Evolutionary conservation across 2,113 vertebrate species (phyloP), one percentile per base, ranked within the genome.

Genomic region (Callithrix jacchus): DNA sequence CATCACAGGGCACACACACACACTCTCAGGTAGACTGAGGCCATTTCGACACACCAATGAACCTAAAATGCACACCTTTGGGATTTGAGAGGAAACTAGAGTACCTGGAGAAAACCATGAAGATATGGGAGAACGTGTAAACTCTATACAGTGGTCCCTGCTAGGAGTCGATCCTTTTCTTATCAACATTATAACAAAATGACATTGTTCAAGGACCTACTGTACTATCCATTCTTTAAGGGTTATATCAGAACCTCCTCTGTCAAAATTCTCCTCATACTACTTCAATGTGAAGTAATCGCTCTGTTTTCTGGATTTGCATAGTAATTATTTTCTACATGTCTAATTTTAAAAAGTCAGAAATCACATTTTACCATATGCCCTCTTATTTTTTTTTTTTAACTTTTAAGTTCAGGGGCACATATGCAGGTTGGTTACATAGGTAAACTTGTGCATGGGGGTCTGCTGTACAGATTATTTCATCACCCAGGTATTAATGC

Each of bases 271-370:
- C 81, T 73, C 58, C 37, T n/a, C 52, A 66, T 23, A 66, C n/a
- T 54, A 87, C 21, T 17, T 13, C 73, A 71, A 54, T 8, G 1
- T 56, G 73, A 96, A 25, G 42, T 47, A 76, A 70, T 37, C 10
- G 18, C 73, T 54, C 47, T 30, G 35, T 37, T 47, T 76, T 93
- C 35, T 68, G 25, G 27, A 95, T 83, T 47, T 88, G 10, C 61
- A 70, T 1, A 92, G 40, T 73, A 95, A 91, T 92, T 83, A 91
- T 79, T 80, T 94, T 93, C 87, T 86, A 58, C 0, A 17, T n/a
- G 42, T 52, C 56, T 87, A 79, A 45, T 56, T 83, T 84, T 37
- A 47, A 82, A 95, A 93, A 91, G 80, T 30, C 0, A 37, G 93
- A 97, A 61, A 42, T 52, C 42, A 87, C 8, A 47, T 70, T 80